Evolutionary conservation across 2,113 vertebrate species (phyloP), one percentile per base, ranked within the genome.

Genomic region (Sphyrna mokarran): DNA sequence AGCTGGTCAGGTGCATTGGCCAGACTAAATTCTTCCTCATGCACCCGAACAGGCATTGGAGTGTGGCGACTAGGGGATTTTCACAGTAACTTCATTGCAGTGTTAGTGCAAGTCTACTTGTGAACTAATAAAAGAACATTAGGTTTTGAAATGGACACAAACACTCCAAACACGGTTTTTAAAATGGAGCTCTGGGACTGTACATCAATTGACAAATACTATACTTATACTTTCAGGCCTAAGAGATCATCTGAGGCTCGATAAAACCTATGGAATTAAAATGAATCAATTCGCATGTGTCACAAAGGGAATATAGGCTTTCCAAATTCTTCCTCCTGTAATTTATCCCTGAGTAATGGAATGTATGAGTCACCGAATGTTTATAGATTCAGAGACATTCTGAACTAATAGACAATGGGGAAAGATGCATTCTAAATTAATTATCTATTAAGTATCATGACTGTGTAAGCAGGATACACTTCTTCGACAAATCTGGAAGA

Each of bases 281-380:
- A 83, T 83, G n/a, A 83, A 83, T 83, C 78, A 83, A 83, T 83
- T 83, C n/a, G 16, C 78, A 37, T 83, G 78, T 83, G n/a, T 83
- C 78, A 37, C 16, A 40, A 37, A 83, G 78, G 13, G n/a, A 83
- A 83, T 83, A 37, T 0, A 83, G 78, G 14, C 14, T 83, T 83
- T 83, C 48, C 78, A 80, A 83, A 40, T 83, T 37, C 33, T n/a
- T 83, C 78, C 78, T 37, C 18, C 78, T 83, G n/a, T n/a, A 83
- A 83, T 83, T 40, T 37, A 72, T 83, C 40, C n/a, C 14, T 40
- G 78, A 83, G 78, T 37, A 83, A 16, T 83, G n/a, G 78, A 40
- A 37, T 14, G 4, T 18, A 40, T 83, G 78, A 83, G 78, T 83
- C 78, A 83, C 78, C 20, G n/a, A 37, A n/a, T 37, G 18, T 14